Conservation (phyloP, 2,888 invertebrate species). For the Machimus atricapillus region DNA sequence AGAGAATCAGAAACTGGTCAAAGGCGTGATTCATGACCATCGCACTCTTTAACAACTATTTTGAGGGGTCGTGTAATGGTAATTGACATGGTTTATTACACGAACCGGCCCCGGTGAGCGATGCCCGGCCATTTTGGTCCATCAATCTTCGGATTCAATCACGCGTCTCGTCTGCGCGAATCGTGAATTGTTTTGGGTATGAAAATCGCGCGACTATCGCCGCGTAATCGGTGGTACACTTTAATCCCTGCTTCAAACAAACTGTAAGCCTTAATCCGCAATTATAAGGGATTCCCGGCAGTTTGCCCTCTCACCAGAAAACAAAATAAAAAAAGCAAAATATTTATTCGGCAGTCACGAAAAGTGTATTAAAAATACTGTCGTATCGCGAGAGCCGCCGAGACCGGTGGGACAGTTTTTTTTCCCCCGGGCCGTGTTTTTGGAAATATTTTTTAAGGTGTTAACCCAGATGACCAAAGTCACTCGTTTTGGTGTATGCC, state of each 20-base stretch:
- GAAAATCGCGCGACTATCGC: not conserved
- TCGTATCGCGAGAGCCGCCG: not conserved
- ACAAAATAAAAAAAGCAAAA: not conserved
- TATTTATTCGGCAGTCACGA: not conserved
- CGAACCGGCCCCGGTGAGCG: not conserved
- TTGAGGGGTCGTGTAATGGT: slow-evolving; percentile 23
- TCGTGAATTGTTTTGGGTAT: not conserved
- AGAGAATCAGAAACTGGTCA: slow-evolving; percentile 30
- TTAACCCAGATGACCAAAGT: not conserved
- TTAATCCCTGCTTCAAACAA: not conserved
- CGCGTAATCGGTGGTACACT: not conserved
- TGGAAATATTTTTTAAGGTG: not conserved
- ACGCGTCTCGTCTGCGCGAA: not conserved
- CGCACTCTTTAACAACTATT: slow-evolving; percentile 36
- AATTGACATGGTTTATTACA: slow-evolving; percentile 36
- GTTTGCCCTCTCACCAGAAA: not conserved
- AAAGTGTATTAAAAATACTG: not conserved
- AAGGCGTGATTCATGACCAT: slow-evolving; percentile 37
- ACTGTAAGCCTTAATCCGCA: not conserved
- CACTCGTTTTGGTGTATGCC: not conserved
- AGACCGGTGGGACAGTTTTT: not conserved
- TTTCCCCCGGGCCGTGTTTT: not conserved
- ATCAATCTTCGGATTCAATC: slow-evolving; percentile 30
- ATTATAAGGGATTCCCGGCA: not conserved
- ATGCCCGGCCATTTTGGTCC: slow-evolving; percentile 3